Evolutionary conservation across 1,140 invertebrate species (phyloP), one percentile per base, ranked within the genome.

Genomic region (Drosophila murphyi): DNA sequence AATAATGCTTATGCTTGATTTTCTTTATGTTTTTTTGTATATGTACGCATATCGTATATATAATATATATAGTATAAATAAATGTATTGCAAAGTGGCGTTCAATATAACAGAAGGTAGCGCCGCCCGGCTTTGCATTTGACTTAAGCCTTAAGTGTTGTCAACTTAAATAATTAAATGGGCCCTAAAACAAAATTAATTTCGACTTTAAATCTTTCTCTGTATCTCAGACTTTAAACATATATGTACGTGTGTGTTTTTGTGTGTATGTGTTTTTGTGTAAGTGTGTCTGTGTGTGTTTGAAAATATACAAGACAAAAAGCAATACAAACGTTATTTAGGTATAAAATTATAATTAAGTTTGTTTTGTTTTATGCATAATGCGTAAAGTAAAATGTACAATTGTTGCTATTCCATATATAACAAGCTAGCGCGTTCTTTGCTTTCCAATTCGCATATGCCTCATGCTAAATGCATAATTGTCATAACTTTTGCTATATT

Each of bases 251-350:
- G 20, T 52, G 5, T 39, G 4, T 45, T 2, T 54, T 20, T 41
- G 10, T 56, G 37, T 12, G 12, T 12, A 12, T 54, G n/a, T 55
- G 6, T 20, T 20, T 20, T 20, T 57, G 20, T 57, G 3, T 59
- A 3, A 47, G 32, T 70, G 20, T 52, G 7, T 56, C 31, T 63
- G n/a, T 61, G 35, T 71, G 45, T 72, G 77, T 79, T 64, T 82
- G 80, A 87, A 89, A 87, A 87, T 87, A 85, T 87, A 87, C 83
- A 87, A 88, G 83, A 80, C 85, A 88, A 79, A 85, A 86, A 73
- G 78, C 78, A 87, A 85, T 85, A 85, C 82, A 86, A 85, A 82
- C 75, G 37, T 86, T 68, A 78, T 80, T 31, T 73, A 69, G 64
- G 35, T 61, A 71, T 87, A 76, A 80, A 87, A 86, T 72, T 82